Conservation (phyloP, 2,797 vertebrate species). For the Bucorvus abyssinicus region DNA sequence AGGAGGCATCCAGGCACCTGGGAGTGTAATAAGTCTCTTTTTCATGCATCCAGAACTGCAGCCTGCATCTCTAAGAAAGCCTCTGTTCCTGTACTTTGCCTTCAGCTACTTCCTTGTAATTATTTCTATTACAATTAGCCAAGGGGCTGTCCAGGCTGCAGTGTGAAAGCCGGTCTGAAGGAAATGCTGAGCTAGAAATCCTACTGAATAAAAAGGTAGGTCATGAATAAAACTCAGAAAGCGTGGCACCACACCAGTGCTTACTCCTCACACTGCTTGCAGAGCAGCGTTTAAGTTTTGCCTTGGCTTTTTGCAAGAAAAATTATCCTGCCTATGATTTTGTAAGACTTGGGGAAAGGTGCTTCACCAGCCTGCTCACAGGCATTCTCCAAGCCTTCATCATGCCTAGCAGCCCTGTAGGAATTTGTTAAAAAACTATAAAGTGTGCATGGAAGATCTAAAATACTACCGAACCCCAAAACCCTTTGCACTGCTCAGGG, state of each 20-base stretch:
- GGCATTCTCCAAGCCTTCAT: neutral
- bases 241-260: neutral
- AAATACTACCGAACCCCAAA: rapidly evolving
- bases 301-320: neutral
- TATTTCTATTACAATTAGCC: neutral
- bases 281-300: neutral
- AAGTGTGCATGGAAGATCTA: neutral
- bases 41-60: neutral
- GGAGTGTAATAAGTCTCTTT: neutral
- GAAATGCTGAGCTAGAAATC: neutral
- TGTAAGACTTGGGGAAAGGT: neutral
- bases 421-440: neutral
- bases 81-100: neutral
- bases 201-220: neutral
- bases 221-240: neutral
- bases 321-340: neutral
- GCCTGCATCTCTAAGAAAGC: neutral
- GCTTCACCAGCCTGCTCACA: neutral
- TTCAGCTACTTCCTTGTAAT: neutral
- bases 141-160: neutral
- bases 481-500: neutral
- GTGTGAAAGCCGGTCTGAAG: neutral
- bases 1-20: neutral
- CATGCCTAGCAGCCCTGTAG: neutral
- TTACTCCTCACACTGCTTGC: rapidly evolving